Evolutionary conservation across 2,113 vertebrate species (phyloP), one percentile per base, ranked within the genome.

Genomic region (Cranoglanis bouderius): DNA sequence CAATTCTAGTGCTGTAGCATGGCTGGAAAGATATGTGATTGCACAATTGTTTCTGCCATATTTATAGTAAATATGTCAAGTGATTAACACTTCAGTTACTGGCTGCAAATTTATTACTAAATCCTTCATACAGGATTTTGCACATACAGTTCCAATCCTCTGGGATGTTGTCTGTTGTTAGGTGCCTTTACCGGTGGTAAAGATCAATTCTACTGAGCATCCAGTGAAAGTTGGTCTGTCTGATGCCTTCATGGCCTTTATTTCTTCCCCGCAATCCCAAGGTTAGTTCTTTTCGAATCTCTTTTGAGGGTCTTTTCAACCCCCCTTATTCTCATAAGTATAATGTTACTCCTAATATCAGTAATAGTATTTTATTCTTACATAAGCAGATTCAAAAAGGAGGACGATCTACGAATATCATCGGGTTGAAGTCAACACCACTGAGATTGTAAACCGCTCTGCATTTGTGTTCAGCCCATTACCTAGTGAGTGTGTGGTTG

Each of bases 151-250:
- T 55, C 29, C 14, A 8, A 88, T 38, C 14, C 19, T 59, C 53
- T 88, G 77, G 78, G 26, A 59, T 87, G 82, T 84, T 87, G 63
- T 78, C 1, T 51, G 85, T n/a, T 91, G 9, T 85, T 61, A 99
- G 98, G 94, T 99, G 82, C 97, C 98, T 0, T 92, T 99, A 90
- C 93, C 96, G 0, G 95, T 99, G 19, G 94, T 91, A 84, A 95
- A 94, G 88, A 98, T 99, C 84, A 98, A 97, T 43, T 96, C 97
- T 49, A 94, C 95, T 2, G 96, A 98, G 92, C 98, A 99, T 91
- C 98, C 98, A 0, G 97, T 99, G 9, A 99, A 99, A 93, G 96
- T 97, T 0, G 98, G 98, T 32, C 95, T 99, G 78, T 99, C 98
- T 0, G 98, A 99, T 0, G 98, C 98, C 82, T 99, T 99, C 95